Percentiles rank a stretch among this genome's conserved stretches.
These are phyloP conservation scores for Oppia nitens DNA, from an alignment of 1,140 invertebrate genomes.

Conservation along the genomic window DNA sequence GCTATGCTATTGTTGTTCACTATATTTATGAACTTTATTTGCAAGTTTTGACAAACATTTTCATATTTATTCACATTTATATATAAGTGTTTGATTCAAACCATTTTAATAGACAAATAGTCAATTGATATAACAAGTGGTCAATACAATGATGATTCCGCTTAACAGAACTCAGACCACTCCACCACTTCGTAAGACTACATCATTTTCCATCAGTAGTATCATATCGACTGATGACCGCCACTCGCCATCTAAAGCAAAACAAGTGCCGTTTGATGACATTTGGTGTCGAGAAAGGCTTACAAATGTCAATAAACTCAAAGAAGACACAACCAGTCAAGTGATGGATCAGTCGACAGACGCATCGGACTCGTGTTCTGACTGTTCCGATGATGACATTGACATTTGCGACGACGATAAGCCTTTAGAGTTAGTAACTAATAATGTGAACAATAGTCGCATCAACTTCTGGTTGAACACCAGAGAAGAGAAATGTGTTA, in stretches of 20 bases:
- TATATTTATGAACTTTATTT: background rate
- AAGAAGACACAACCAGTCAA: background rate
- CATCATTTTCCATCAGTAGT: conserved; percentile 23
- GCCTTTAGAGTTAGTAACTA: background rate
- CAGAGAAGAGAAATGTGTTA: background rate
- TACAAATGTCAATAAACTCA: background rate
- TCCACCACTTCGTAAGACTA: background rate
- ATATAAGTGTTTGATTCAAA: too few species aligned
- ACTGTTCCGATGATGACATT: conserved; percentile 4
- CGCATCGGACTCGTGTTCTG: background rate
- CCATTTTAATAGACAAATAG: too few species aligned
- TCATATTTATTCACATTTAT: background rate
- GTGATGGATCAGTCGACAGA: background rate
- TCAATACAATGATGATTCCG: conserved; percentile 6
- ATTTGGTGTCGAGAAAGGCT: background rate
- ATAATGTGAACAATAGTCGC: background rate
- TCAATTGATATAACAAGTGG: too few species aligned
- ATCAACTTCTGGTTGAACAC: background rate
- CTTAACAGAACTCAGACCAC: background rate
- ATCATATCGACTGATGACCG: conserved; percentile 14
- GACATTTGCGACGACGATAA: conserved; percentile 4
- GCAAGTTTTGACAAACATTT: background rate
- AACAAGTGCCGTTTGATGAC: background rate
- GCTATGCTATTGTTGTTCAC: background rate
- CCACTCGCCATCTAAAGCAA: background rate